A percentile compares a stretch with the other conserved stretches of the same genome.
phyloP scores from a whole-genome alignment of 2,113 vertebrate genomes.

The Rhipidura dahli region DNA sequence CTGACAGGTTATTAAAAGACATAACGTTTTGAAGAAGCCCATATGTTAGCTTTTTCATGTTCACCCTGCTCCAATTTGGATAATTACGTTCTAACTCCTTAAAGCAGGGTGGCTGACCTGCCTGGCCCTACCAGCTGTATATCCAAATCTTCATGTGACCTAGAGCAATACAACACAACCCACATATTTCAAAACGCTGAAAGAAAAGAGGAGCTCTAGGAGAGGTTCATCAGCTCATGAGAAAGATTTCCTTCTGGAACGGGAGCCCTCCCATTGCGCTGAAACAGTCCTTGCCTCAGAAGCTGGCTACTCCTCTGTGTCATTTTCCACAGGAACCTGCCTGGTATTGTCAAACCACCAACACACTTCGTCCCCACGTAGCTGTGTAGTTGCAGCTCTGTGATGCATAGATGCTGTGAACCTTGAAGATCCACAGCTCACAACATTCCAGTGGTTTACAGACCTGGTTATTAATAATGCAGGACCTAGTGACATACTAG shows the following conservation, averaged over 20 bases:
- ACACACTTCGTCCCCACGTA: neutral
- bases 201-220: neutral
- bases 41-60: conserved; percentile 11
- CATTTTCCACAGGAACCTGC: neutral
- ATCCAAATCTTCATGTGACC: neutral
- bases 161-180: neutral
- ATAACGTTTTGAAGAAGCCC: neutral
- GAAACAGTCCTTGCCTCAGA: neutral
- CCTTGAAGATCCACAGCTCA: neutral
- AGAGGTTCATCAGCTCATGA: neutral
- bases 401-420: neutral
- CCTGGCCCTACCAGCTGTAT: conserved; percentile 14
- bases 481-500: neutral
- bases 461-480: neutral
- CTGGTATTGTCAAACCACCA: neutral
- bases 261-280: neutral
- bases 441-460: neutral
- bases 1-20: conserved; percentile 22
- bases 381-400: neutral
- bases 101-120: conserved; percentile 24
- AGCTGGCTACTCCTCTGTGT: neutral
- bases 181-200: neutral
- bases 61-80: conserved; percentile 34
- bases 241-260: neutral
- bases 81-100: conserved; percentile 14